A percentile compares a stretch with the other conserved stretches of the same genome.
These are phyloP conservation scores for Melierax canorus DNA, from an alignment of 2,113 vertebrate genomes.

Conservation along the genomic window DNA sequence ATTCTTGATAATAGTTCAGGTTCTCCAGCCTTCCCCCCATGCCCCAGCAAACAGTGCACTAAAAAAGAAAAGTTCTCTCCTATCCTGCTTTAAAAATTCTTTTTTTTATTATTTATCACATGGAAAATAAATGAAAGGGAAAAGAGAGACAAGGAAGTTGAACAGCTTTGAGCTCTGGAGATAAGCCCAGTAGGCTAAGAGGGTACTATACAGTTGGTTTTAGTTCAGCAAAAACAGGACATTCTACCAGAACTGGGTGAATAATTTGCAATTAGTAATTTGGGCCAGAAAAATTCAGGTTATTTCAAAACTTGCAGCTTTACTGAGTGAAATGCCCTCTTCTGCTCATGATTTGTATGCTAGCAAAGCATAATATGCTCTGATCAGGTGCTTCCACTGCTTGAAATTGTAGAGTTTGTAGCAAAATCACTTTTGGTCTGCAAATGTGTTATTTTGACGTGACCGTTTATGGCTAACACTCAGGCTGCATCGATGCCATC, in stretches of 20 bases:
- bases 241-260: slow-evolving; percentile 15
- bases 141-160: not conserved
- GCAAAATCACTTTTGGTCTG: not conserved
- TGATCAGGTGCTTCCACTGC: not conserved
- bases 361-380: not conserved
- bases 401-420: not conserved
- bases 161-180: slow-evolving; percentile 40
- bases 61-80: not conserved
- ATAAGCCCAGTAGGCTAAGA: slow-evolving; percentile 58
- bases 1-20: slow-evolving; percentile 5
- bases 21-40: not conserved
- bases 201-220: not conserved
- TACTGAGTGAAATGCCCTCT: not conserved
- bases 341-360: not conserved
- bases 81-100: not conserved
- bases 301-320: not conserved
- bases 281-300: not conserved
- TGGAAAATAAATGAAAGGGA: not conserved
- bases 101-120: not conserved
- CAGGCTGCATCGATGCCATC: not conserved
- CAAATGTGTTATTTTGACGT: accelerated
- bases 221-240: slow-evolving; percentile 30
- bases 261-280: slow-evolving; percentile 34
- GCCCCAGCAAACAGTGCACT: not conserved
- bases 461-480: not conserved